Base-by-base conservation (phyloP, 1,140 invertebrate genomes). In the Choristoneura fumiferana region DNA sequence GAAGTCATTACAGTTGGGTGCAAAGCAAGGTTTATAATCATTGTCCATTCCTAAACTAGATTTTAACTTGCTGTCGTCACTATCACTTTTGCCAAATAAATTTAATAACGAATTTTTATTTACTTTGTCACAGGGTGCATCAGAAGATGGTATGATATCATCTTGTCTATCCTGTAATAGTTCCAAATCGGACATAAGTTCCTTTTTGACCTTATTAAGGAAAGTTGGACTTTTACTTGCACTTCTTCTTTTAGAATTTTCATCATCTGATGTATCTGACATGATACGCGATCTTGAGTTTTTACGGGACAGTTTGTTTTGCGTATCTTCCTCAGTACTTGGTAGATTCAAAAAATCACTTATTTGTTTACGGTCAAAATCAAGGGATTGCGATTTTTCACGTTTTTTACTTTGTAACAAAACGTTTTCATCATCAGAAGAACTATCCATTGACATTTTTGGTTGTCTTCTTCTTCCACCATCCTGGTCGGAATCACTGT, bases 401-500 rank as follows among this genome's bases (percentile, higher is more conserved):
- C 80, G 73, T 60, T 77, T 87, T 69, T 81, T 88, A 45, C 65
- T 77, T 49, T 85, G 72, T 22, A 67, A 69, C 4, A 71, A 54
- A 57, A 82, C 79, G 63, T 85, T 84, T 37, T 92, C 92, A 58
- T 92, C 92, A 54, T 92, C 92, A 10, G 91, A 91, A 14, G 91
- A 92, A 73, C 90, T 92, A 45, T 87, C 89, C 56, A 91, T 89
- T 6, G 91, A 81, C 43, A 87, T 78, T 76, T 91, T 92, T 40
- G 72, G 76, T 53, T 71, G 67, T 73, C 88, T 89, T 55, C 81
- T 84, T 57, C 81, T 72, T 13, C 18, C 43, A 49, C 43, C 43
- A n/a, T 89, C 84, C 57, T 85, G 68, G 18, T 92, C 91, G 5
- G 92, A 92, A 68, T 93, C 91, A 58, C 94, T 95, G 45, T 95